phyloP scores from a whole-genome alignment of 2,113 vertebrate species.

The Noctilio leporinus region DNA sequence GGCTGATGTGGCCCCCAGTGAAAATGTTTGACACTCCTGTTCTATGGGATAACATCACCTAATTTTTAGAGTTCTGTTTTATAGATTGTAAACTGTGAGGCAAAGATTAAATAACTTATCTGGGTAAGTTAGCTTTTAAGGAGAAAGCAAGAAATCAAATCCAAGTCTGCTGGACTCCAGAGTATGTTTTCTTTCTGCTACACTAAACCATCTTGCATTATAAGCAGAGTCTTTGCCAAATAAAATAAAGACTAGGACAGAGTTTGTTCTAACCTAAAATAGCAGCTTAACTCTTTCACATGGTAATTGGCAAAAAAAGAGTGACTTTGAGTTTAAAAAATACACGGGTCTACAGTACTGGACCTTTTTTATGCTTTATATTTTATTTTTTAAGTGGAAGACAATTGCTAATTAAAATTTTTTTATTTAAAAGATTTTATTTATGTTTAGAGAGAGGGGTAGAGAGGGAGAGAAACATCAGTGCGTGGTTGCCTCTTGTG shows the following conservation, averaged over 20 bases:
- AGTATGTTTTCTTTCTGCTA: not conserved
- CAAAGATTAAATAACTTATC: not conserved
- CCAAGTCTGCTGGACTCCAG: not conserved
- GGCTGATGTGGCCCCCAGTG: too few species aligned
- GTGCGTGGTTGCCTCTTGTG: too few species aligned
- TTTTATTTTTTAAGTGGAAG: too few species aligned
- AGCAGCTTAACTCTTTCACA: not conserved
- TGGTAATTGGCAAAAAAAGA: not conserved
- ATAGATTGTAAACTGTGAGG: not conserved
- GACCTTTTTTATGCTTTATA: too few species aligned
- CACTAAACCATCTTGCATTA: not conserved
- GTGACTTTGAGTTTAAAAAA: not conserved
- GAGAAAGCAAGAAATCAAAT: not conserved
- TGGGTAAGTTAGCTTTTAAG: not conserved
- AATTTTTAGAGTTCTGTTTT: conserved; percentile 8
- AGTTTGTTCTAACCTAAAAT: conserved; percentile 1
- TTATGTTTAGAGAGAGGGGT: too few species aligned
- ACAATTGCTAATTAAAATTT: too few species aligned
- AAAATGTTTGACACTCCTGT: too few species aligned
- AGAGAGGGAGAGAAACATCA: too few species aligned
- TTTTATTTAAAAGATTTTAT: too few species aligned
- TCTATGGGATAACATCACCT: not conserved
- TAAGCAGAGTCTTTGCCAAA: not conserved
- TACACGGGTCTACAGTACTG: not conserved
- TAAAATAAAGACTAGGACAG: not conserved